Conservation (phyloP, 2,888 invertebrate species). For the Leptopilina drosophilae region DNA sequence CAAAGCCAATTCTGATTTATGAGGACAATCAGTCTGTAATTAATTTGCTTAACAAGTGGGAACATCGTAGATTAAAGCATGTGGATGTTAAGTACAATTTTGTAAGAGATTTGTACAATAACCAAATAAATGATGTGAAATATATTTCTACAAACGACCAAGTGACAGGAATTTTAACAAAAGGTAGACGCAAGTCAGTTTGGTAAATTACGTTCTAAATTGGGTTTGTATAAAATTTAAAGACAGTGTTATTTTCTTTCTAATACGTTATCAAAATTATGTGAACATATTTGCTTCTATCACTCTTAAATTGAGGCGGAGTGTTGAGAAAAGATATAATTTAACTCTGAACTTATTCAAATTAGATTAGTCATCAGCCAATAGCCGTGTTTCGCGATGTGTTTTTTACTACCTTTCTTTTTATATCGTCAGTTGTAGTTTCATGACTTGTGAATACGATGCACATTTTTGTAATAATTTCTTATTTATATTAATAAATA, state of each 20-base stretch:
- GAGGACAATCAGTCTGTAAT: slow-evolving; percentile 60
- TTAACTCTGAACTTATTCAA: neutral
- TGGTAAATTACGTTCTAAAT: neutral
- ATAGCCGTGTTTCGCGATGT: too few relatives aligned
- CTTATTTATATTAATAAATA: too few relatives aligned
- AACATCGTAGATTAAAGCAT: slow-evolving; percentile 58
- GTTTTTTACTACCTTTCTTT: too few relatives aligned
- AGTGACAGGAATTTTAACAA: slow-evolving; percentile 44
- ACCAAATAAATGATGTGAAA: slow-evolving; percentile 17
- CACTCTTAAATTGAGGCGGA: slow-evolving; percentile 3
- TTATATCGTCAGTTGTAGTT: too few relatives aligned
- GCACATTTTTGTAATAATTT: too few relatives aligned
- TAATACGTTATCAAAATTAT: neutral
- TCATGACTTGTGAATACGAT: too few relatives aligned
- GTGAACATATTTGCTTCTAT: neutral
- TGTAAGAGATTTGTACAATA: slow-evolving; percentile 48
- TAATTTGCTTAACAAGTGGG: slow-evolving; percentile 54
- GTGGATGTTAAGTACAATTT: slow-evolving; percentile 55
- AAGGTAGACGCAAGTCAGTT: neutral
- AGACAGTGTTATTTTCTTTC: neutral
- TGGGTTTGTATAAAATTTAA: neutral
- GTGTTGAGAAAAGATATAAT: neutral
- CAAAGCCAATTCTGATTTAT: slow-evolving; percentile 45
- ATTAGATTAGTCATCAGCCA: too few relatives aligned
- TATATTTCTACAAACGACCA: slow-evolving; percentile 42